Evolutionary conservation across 2,113 vertebrate species (phyloP).

Genomic region (Synchiropus splendidus): DNA sequence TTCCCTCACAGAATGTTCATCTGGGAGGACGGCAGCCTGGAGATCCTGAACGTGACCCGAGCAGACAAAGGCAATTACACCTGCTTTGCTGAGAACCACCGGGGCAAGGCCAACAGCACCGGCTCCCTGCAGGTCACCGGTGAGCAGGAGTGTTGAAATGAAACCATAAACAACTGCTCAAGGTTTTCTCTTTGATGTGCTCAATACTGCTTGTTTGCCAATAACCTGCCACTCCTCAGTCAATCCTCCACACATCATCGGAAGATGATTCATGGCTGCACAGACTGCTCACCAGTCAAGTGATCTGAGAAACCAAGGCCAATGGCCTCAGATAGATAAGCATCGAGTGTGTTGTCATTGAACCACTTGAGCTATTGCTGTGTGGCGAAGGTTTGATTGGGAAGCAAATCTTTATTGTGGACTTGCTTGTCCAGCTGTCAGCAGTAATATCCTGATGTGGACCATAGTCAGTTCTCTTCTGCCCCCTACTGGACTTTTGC

Average conservation of each 20-base stretch:
- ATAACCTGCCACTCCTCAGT: too few relatives aligned
- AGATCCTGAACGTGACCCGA: conserved; percentile 84
- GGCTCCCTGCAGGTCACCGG: conserved; percentile 82
- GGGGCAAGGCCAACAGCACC: conserved; percentile 88
- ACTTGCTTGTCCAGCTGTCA: conserved; percentile 5
- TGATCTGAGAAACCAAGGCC: too few relatives aligned
- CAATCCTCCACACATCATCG: too few relatives aligned
- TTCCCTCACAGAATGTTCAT: conserved; percentile 71
- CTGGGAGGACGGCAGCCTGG: conserved; percentile 90
- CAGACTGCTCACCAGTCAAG: too few relatives aligned
- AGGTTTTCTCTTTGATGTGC: too few relatives aligned
- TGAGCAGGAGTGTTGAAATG: conserved; percentile 28
- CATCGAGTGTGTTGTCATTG: too few relatives aligned
- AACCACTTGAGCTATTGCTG: conserved; percentile 2
- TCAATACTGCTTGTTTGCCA: neutral
- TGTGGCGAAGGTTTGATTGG: too few relatives aligned
- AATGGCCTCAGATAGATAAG: too few relatives aligned
- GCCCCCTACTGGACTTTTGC: conserved; percentile 51
- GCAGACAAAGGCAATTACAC: conserved; percentile 85
- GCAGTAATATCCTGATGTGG: neutral
- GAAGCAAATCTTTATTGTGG: too few relatives aligned
- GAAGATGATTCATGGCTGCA: too few relatives aligned
- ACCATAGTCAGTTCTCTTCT: conserved; percentile 34
- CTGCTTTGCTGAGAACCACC: conserved; percentile 88
- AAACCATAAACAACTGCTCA: too few relatives aligned